Base-by-base conservation (phyloP, 1,140 invertebrate genomes). In the Caenorhabditis inopinata region DNA sequence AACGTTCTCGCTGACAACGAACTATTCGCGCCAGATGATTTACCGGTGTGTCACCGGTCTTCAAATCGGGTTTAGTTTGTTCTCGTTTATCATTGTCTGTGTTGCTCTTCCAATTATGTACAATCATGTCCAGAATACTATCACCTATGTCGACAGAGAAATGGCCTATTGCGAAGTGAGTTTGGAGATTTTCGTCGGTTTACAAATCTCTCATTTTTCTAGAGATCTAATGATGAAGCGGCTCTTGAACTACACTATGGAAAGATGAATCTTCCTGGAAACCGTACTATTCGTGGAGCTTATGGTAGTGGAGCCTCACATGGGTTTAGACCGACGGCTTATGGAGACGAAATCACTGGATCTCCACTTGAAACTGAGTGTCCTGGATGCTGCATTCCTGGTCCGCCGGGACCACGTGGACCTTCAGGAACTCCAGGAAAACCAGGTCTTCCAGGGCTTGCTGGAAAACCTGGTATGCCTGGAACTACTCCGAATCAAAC, bases 401-500 rank as follows among this genome's bases (percentile, higher is more conserved):
- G 80, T 32, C 80, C 80, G 32, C 58, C 80, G 23, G 80, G 80
- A 32, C 53, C 80, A 47, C 80, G 80, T 58, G 80, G 80, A 68
- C 53, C 80, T 23, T 83, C 78, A 9, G 86, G 85, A 48, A 83
- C 68, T 46, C 78, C 85, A 23, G 86, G 86, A 51, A 88, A 85
- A 45, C 85, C 87, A 21, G 87, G 87, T n/a, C 87, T 58, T 21
- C 85, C 87, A 23, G 87, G 87, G 21, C 18, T 46, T 42, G 82
- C 83, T 74, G 83, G 83, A 62, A 82, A 75, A 49, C 83, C 83
- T 11, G 83, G 83, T 21, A 76, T 85, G 47, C 87, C 86, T 21
- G 86, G 86, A 45, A 81, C 79, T 27, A 85, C 87, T 12, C 86
- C 86, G 12, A 87, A 87, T 77, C 86, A 87, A 68, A 87, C 86